These are phyloP conservation scores for Champsocephalus gunnari DNA, from an alignment of 2,797 vertebrate genomes.

Conservation along the genomic window DNA sequence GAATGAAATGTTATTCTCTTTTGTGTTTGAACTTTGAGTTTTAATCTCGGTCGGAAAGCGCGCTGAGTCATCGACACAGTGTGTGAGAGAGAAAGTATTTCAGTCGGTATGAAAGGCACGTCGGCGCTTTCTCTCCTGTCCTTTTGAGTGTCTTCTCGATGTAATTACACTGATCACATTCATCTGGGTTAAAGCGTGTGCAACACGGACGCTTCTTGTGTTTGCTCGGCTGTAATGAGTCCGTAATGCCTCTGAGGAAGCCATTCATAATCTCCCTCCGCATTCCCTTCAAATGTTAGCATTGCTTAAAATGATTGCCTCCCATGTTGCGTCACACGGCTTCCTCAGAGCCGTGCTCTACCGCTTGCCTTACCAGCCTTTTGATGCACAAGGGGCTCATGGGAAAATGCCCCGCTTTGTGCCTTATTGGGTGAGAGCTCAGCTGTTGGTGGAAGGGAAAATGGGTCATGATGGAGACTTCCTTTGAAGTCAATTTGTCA, in stretches of 20 bases:
- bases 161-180: slow-evolving; percentile 31
- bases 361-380: slow-evolving; percentile 49
- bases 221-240: slow-evolving; percentile 58
- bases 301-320: slow-evolving; percentile 49
- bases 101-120: slow-evolving; percentile 7
- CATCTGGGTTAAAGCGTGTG: slow-evolving; percentile 27
- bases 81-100: slow-evolving; percentile 19
- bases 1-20: slow-evolving; percentile 4
- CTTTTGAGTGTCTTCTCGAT: slow-evolving; percentile 2
- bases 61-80: slow-evolving; percentile 34
- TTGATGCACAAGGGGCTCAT: slow-evolving; percentile 51
- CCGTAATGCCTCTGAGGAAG: slow-evolving; percentile 21
- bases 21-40: slow-evolving; percentile 35
- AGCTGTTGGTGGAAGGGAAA: slow-evolving; percentile 72
- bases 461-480: slow-evolving; percentile 72
- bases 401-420: slow-evolving; percentile 67
- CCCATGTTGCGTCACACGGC: slow-evolving; percentile 3
- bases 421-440: slow-evolving; percentile 63
- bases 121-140: neutral
- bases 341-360: slow-evolving; percentile 22
- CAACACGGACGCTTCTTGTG: slow-evolving; percentile 33
- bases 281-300: slow-evolving; percentile 43
- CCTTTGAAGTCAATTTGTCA: slow-evolving; percentile 78
- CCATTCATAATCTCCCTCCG: slow-evolving; percentile 15
- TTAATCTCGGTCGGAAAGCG: slow-evolving; percentile 15